A percentile compares a stretch with the other conserved stretches of the same genome.
phyloP scores from a whole-genome alignment of 2,113 vertebrate genomes.

The Silurus meridionalis region DNA sequence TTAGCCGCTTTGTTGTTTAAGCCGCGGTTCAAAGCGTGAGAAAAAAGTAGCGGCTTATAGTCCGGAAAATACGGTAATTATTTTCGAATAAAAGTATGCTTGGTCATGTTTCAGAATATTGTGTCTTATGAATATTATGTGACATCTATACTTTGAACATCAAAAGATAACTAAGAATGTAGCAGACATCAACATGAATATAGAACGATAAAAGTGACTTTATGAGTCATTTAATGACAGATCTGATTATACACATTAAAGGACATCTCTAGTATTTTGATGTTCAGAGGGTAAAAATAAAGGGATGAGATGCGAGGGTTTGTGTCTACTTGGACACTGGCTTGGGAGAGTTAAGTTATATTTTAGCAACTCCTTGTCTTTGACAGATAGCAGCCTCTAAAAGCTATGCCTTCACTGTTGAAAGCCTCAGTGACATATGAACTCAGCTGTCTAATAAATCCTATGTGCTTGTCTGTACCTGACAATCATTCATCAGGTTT shows the following conservation, averaged over 20 bases:
- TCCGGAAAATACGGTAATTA: neutral
- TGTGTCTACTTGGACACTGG: conserved; percentile 64
- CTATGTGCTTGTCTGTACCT: conserved; percentile 67
- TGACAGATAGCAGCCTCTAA: conserved; percentile 72
- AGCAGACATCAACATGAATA: neutral
- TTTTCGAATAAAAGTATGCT: neutral
- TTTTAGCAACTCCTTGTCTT: conserved; percentile 68
- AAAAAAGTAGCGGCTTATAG: neutral
- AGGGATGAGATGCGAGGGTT: conserved; percentile 46
- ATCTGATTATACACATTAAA: neutral
- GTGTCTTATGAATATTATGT: neutral
- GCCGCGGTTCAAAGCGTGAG: conserved; percentile 50
- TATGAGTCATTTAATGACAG: too few relatives aligned
- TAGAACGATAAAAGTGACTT: neutral
- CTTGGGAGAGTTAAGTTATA: conserved; percentile 64
- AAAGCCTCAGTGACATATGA: conserved; percentile 70
- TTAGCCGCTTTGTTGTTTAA: neutral
- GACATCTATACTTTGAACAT: neutral
- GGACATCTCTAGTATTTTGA: neutral
- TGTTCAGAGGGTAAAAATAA: conserved; percentile 25
- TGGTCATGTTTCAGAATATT: neutral
- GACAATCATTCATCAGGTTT: conserved; percentile 78
- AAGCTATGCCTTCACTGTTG: conserved; percentile 74
- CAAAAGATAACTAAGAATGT: neutral
- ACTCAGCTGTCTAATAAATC: conserved; percentile 73